These are phyloP conservation scores for Myopa tessellatipennis DNA, from an alignment of 2,888 invertebrate species.

Conservation along the genomic window DNA sequence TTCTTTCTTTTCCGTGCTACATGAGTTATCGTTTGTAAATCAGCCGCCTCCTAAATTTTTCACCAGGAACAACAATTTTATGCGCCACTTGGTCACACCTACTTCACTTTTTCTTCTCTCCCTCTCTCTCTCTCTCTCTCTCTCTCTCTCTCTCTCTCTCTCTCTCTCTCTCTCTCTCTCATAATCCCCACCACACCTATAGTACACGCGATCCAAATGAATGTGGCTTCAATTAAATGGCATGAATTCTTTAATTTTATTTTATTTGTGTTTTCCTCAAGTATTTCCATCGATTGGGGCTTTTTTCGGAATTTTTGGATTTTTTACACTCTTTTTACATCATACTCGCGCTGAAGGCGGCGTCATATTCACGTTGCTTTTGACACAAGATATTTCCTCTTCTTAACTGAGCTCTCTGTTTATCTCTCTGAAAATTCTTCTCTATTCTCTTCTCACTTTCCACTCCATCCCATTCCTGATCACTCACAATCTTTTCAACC, in stretches of 20 bases:
- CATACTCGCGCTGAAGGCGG: background rate
- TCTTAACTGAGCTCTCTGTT: background rate
- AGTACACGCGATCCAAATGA: background rate
- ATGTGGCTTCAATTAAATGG: background rate
- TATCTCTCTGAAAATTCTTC: conserved; percentile 2
- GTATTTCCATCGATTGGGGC: background rate
- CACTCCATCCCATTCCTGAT: background rate
- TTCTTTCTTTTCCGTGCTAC: background rate
- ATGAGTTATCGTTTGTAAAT: background rate
- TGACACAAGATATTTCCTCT: conserved; percentile 7
- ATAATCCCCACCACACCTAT: background rate
- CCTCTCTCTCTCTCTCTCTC: background rate
- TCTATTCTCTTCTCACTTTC: background rate
- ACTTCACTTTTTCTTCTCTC: background rate
- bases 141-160: background rate
- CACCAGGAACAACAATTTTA: background rate
- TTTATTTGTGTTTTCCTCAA: conserved; percentile 5
- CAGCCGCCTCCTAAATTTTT: background rate
- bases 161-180: background rate
- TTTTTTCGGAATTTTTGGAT: background rate
- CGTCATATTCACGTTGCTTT: background rate
- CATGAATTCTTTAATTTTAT: background rate
- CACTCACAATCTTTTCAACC: background rate
- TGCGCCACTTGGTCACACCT: background rate
- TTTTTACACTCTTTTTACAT: background rate